Conservation (phyloP, 2,888 invertebrate species). For the Drosophila fungiperda region DNA sequence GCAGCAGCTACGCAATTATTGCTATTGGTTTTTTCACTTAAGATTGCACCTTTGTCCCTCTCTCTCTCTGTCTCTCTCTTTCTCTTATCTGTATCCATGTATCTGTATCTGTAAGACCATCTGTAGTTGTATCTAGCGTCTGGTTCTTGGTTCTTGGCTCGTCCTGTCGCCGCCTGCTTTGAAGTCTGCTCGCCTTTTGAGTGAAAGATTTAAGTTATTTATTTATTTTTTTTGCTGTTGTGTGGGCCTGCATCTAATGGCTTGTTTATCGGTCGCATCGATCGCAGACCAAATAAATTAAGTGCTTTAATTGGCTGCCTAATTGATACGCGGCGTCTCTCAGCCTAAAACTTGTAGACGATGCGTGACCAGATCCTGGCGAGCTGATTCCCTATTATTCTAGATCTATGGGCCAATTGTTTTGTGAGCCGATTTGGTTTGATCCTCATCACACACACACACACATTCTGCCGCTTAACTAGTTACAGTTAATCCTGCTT, state of each 20-base stretch:
- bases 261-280: constrained; percentile 61
- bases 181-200: constrained; percentile 55
- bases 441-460: constrained; percentile 5
- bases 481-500: constrained; percentile 56
- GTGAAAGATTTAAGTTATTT: not conserved
- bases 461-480: constrained; percentile 32
- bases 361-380: constrained; percentile 17
- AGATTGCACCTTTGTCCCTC: constrained; percentile 51
- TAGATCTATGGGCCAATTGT: constrained; percentile 11
- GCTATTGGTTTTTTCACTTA: constrained; percentile 55
- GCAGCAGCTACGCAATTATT: constrained; percentile 46
- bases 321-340: constrained; percentile 65
- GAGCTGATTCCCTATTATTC: constrained; percentile 1
- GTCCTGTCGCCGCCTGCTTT: constrained; percentile 49
- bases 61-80: not conserved
- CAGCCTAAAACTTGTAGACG: constrained; percentile 35
- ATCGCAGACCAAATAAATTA: constrained; percentile 70
- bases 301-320: constrained; percentile 57
- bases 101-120: constrained; percentile 6
- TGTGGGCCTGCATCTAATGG: constrained; percentile 59
- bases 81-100: not conserved
- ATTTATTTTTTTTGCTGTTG: not conserved
- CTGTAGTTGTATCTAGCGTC: not conserved
- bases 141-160: constrained; percentile 7
- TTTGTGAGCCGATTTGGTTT: constrained; percentile 45